Base-by-base conservation (phyloP, 2,113 vertebrate species). In the Phycodurus eques region DNA sequence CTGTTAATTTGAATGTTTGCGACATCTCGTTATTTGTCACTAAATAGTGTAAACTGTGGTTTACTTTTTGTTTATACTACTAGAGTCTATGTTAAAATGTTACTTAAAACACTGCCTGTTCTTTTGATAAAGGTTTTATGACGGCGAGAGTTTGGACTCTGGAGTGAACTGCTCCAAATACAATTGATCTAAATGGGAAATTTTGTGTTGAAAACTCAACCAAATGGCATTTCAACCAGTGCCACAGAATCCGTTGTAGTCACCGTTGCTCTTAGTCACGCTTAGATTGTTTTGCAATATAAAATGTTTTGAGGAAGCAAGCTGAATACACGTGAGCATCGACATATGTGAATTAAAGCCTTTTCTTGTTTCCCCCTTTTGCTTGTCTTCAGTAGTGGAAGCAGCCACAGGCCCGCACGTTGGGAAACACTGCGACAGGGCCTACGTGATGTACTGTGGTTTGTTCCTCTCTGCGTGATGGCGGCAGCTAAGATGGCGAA, bases 401-500 rank as follows among this genome's bases (percentile, higher is more conserved):
- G 53, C 35, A 42, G 35, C 72, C 22, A 20, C 8, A 8, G 39
- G 17, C 61, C 60, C 61, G 9, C 54, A 54, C 39, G 71, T 74
- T 79, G 33, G 71, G 66, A 77, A 22, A 59, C 27, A n/a, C 65
- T 72, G 72, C 70, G 59, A 77, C 1, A 70, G 71, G 66, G 53
- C n/a, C 49, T 72, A 69, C 70, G 51, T 46, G 70, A 53, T 60
- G 27, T 72, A 59, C 70, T 73, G 68, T 22, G 59, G 72, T 80
- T 79, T 85, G 76, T 78, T 83, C 67, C 54, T 72, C 64, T 42
- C 71, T 76, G 71, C 72, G n/a, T 73, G 75, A 80, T 83, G 75
- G 72, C 68, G 71, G 79, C 80, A 85, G 84, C 74, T 84, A 88
- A 88, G 75, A 88, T 84, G 82, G 82, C 74, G 70, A 86, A 80